phyloP scores from a whole-genome alignment of 2,888 invertebrate genomes.

The Chalcosyrphus nemorum region DNA sequence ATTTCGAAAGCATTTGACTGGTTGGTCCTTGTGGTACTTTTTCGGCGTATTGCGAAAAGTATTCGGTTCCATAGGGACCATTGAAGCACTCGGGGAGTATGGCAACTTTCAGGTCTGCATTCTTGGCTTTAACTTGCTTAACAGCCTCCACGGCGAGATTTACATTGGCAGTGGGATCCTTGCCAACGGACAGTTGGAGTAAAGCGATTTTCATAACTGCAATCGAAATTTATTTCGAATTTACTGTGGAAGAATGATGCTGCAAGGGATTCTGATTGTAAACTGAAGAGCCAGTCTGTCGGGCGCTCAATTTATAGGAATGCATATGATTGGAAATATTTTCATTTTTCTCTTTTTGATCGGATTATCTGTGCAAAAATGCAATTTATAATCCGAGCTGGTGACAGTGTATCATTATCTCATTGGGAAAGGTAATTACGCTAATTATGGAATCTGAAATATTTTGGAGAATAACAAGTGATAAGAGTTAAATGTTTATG shows the following conservation, averaged over 20 bases:
- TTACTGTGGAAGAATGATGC: not conserved
- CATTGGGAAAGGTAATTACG: not conserved
- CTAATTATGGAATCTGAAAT: not conserved
- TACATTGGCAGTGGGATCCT: conserved; percentile 76
- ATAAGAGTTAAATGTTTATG: no score
- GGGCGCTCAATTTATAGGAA: not conserved
- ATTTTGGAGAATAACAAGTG: not conserved
- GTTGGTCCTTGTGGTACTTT: conserved; percentile 92
- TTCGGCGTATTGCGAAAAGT: conserved; percentile 93
- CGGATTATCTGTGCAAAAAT: not conserved
- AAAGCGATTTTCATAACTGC: conserved; percentile 76
- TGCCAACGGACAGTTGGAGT: conserved; percentile 77
- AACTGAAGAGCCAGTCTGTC: not conserved
- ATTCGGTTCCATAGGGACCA: conserved; percentile 92
- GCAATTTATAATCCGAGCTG: not conserved
- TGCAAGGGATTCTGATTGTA: not conserved
- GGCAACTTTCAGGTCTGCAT: conserved; percentile 83
- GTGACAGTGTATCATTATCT: not conserved
- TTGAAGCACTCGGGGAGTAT: conserved; percentile 95
- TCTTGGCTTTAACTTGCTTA: conserved; percentile 75
- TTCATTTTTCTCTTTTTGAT: not conserved
- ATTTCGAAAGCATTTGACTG: conserved; percentile 86
- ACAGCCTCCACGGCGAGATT: conserved; percentile 76
- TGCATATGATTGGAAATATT: not conserved
- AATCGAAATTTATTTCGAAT: not conserved